A percentile compares a stretch with the other conserved stretches of the same genome.
Conservation (phyloP, 1,140 invertebrate genomes). For the Gryon sp. region DNA sequence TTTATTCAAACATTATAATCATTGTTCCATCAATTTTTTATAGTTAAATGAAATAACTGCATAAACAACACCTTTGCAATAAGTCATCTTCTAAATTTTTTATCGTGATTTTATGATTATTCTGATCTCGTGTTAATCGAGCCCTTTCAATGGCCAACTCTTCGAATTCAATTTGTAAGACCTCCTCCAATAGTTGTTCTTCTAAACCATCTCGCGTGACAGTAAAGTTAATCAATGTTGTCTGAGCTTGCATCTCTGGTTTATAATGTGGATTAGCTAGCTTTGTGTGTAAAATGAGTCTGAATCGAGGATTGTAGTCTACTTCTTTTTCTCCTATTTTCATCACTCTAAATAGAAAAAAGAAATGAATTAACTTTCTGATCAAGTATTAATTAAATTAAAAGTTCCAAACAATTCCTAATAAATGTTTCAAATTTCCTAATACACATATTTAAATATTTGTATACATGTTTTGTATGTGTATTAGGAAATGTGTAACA, state of each 20-base stretch:
- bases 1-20: too few species aligned
- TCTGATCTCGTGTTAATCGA: constrained; percentile 94
- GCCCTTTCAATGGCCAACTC: constrained; percentile 78
- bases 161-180: constrained; percentile 95
- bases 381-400: background rate
- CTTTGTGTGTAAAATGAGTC: constrained; percentile 95
- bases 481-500: too few species aligned
- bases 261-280: constrained; percentile 98
- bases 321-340: constrained; percentile 98
- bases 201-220: constrained; percentile 95
- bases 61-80: constrained; percentile 82
- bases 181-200: constrained; percentile 95
- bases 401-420: too few species aligned
- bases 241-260: constrained; percentile 98
- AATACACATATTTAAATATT: too few species aligned
- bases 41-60: too few species aligned
- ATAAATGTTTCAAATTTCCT: too few species aligned
- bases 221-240: constrained; percentile 97
- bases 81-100: constrained; percentile 95
- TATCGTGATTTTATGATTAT: constrained; percentile 95
- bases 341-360: constrained; percentile 82
- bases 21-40: too few species aligned
- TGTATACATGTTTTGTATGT: too few species aligned
- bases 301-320: constrained; percentile 93
- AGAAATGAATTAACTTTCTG: background rate